Evolutionary conservation across 2,888 invertebrate genomes (phyloP), one percentile per base, ranked within the genome.

Genomic region (Aradus depressus): DNA sequence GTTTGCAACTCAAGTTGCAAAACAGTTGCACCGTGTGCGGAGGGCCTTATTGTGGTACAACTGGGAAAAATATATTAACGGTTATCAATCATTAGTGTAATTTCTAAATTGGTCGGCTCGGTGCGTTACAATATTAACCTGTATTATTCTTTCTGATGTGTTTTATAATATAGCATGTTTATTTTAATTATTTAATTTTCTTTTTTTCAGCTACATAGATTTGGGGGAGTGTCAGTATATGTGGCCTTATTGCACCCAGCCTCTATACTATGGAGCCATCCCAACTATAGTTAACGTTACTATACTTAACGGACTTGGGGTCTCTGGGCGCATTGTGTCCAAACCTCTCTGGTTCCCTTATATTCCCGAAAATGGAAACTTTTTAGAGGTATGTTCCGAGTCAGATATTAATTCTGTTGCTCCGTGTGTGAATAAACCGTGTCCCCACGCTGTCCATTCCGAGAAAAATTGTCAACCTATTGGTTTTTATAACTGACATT

Each of bases 231-330:
- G 90, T 63, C 91, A 90, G 59, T 97, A 95, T 68, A 93, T 95
- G 92, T 97, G 95, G 95, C 96, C 96, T 0, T 96, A 95, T 63
- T 96, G 93, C 67, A 90, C 91, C 1, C 96, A 96, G 68, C 91
- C 95, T 1, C 68, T 96, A 37, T 96, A 91, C 70, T 79, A 83
- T 66, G 83, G 85, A 53, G 84, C 81, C 32, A 80, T 88, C 70
- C 89, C 93, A 0, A 81, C 84, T 19, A 86, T 96, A 58, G 82
- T 89, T 3, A 97, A 96, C 70, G 84, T 93, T 0, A 96, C 95
- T 0, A 86, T 96, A 61, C 75, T 93, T 50, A 96, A 96, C 71
- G 93, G 92, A 2, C 77, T 95, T 64, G 88, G 89, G 5, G 93
- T 95, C 1, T 81, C 88, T 1, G 93, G 92, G 3, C 76, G 76